Evolutionary conservation across 2,888 invertebrate genomes (phyloP).

Genomic region (Andrena camellia): DNA sequence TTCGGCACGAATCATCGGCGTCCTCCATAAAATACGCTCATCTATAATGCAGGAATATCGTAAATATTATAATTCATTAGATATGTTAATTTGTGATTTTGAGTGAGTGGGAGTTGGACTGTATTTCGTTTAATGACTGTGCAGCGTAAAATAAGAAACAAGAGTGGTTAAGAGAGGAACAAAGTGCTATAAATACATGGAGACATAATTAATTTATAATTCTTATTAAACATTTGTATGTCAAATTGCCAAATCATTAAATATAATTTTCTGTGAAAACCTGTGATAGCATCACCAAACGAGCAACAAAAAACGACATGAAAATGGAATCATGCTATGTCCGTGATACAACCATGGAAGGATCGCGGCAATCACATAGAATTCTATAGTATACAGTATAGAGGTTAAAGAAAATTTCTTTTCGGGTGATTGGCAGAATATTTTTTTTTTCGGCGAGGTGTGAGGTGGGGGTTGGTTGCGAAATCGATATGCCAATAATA

Average conservation of each 20-base stretch:
- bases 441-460: neutral
- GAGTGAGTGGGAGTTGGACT: too few relatives aligned
- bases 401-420: constrained; percentile 40
- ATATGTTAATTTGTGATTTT: too few relatives aligned
- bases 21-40: too few relatives aligned
- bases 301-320: neutral
- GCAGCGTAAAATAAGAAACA: too few relatives aligned
- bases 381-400: neutral
- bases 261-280: neutral
- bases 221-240: neutral
- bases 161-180: too few relatives aligned
- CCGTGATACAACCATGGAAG: neutral
- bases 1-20: too few relatives aligned
- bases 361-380: neutral
- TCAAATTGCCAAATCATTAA: neutral
- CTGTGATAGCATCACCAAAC: neutral
- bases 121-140: too few relatives aligned
- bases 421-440: constrained; percentile 13
- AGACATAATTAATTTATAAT: too few relatives aligned
- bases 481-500: constrained; percentile 70
- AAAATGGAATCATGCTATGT: neutral
- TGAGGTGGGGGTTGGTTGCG: neutral
- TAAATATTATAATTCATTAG: too few relatives aligned
- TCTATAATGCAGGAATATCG: too few relatives aligned
- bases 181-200: too few relatives aligned